A percentile compares a stretch with the other conserved stretches of the same genome.
Evolutionary conservation across 2,797 vertebrate genomes (phyloP).

Genomic region (Harpagifer antarcticus): DNA sequence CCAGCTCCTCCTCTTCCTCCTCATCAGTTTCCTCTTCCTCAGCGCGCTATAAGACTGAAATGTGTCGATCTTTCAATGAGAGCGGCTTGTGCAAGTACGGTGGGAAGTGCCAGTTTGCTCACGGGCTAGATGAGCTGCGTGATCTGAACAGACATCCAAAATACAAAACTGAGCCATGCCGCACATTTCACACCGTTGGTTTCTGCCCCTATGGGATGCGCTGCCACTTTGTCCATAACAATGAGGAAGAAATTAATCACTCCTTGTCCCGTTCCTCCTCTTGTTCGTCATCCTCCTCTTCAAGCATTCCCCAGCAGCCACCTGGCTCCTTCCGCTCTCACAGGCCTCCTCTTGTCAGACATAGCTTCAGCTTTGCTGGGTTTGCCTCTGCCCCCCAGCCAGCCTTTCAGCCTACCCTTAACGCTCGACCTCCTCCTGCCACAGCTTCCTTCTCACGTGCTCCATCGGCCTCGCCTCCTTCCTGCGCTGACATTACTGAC

Average conservation of each 20-base stretch:
- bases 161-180: slow-evolving; percentile 88
- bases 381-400: slow-evolving; percentile 80
- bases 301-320: slow-evolving; percentile 41
- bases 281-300: slow-evolving; percentile 47
- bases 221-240: slow-evolving; percentile 90
- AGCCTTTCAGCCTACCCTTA: slow-evolving; percentile 34
- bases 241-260: slow-evolving; percentile 80
- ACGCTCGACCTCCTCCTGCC: slow-evolving; percentile 25
- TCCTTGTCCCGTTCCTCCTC: slow-evolving; percentile 43
- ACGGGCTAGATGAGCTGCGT: slow-evolving; percentile 84
- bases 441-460: slow-evolving; percentile 34
- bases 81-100: slow-evolving; percentile 88
- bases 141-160: slow-evolving; percentile 87
- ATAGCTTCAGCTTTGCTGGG: slow-evolving; percentile 87
- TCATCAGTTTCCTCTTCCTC: slow-evolving; percentile 68
- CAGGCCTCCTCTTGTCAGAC: slow-evolving; percentile 81
- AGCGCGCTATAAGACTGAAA: slow-evolving; percentile 88
- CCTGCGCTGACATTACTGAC: slow-evolving; percentile 73
- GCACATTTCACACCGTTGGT: slow-evolving; percentile 88
- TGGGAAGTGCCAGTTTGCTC: slow-evolving; percentile 88
- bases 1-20: slow-evolving; percentile 46
- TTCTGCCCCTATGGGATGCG: slow-evolving; percentile 89
- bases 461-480: slow-evolving; percentile 63
- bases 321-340: slow-evolving; percentile 42
- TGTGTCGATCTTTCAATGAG: slow-evolving; percentile 87